These are phyloP conservation scores for Remorina albescens DNA, from an alignment of 2,797 vertebrate genomes.

Conservation along the genomic window DNA sequence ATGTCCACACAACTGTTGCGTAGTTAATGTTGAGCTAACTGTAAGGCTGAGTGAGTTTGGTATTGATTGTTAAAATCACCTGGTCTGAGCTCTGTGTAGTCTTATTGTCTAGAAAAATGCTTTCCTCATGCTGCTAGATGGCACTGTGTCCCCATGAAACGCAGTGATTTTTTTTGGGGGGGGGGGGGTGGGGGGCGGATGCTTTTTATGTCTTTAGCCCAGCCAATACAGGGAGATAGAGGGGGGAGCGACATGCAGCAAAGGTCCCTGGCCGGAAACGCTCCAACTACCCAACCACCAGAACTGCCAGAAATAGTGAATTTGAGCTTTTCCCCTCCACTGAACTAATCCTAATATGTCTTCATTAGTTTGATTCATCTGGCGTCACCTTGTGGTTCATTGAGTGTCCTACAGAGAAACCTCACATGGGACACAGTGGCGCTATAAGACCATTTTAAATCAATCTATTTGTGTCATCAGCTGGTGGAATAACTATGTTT, in stretches of 20 bases:
- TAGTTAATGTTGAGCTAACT: slow-evolving; percentile 2
- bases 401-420: slow-evolving; percentile 83
- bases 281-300: too few species aligned
- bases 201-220: too few species aligned
- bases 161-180: too few species aligned
- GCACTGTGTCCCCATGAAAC: slow-evolving; percentile 16
- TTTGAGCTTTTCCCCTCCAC: not conserved
- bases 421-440: slow-evolving; percentile 73
- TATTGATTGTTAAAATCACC: slow-evolving; percentile 1
- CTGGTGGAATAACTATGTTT: slow-evolving; percentile 32
- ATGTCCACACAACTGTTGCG: not conserved
- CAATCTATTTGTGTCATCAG: slow-evolving; percentile 47
- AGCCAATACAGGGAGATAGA: too few species aligned
- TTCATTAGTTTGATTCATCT: slow-evolving; percentile 28
- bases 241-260: too few species aligned
- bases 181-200: too few species aligned
- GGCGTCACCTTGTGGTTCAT: slow-evolving; percentile 76
- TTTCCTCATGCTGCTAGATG: slow-evolving; percentile 28
- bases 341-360: slow-evolving; percentile 27
- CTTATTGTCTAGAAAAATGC: slow-evolving; percentile 34
- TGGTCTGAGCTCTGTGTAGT: slow-evolving; percentile 7
- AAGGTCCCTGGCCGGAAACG: too few species aligned
- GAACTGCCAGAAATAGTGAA: too few species aligned
- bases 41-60: not conserved
- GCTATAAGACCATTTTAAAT: slow-evolving; percentile 64